Conservation (phyloP, 64 coral and sea anemone genomes). For the Dendronephthya gigantea region DNA sequence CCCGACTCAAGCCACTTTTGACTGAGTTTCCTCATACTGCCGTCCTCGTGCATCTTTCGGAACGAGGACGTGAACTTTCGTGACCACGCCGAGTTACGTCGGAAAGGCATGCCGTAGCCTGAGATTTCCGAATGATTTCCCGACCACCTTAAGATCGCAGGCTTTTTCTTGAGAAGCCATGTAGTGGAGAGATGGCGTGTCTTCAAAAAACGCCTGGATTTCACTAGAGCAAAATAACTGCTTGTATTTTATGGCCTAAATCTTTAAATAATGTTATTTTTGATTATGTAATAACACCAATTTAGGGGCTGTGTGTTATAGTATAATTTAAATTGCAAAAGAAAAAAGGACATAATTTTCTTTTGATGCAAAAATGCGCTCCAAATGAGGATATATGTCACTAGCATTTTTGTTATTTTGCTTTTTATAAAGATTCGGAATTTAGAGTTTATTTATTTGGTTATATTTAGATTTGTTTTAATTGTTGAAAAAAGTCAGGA, state of each 20-base stretch:
- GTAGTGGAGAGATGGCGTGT: background rate
- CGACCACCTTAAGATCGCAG: background rate
- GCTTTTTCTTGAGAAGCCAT: background rate
- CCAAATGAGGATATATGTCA: too few relatives aligned
- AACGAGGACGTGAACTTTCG: background rate
- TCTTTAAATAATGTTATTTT: too few relatives aligned
- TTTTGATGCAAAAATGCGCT: too few relatives aligned
- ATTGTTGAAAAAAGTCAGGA: too few relatives aligned
- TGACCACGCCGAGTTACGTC: background rate
- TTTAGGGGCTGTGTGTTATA: too few relatives aligned
- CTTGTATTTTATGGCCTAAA: background rate
- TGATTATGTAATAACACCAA: too few relatives aligned
- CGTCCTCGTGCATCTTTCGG: background rate
- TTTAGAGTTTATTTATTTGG: too few relatives aligned
- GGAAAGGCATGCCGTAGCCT: background rate
- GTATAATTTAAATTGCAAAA: too few relatives aligned
- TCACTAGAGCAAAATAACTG: background rate
- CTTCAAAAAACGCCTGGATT: background rate
- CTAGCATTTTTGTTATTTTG: too few relatives aligned
- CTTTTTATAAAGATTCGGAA: too few relatives aligned
- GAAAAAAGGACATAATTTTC: too few relatives aligned
- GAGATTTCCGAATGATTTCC: background rate
- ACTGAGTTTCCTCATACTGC: background rate
- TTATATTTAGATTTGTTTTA: too few relatives aligned
- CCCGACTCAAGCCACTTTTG: background rate